Evolutionary conservation across 1,140 invertebrate species (phyloP).

Genomic region (Tetragnatha versicolor): DNA sequence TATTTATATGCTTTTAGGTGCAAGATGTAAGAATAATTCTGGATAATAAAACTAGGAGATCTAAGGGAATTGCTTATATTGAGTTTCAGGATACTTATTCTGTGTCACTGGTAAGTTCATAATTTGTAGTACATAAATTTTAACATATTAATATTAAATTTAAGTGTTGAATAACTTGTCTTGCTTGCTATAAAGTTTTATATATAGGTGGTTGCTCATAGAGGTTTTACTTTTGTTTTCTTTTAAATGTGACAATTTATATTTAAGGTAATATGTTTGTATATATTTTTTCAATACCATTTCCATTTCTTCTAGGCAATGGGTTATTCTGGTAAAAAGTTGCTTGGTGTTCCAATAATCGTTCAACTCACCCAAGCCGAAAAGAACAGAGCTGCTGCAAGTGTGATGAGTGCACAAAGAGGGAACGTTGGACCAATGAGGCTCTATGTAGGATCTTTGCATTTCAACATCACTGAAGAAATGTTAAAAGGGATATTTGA

Average conservation of each 20-base stretch:
- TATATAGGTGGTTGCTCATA: no score
- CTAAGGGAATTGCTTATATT: conserved; percentile 99
- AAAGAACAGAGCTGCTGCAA: conserved; percentile 80
- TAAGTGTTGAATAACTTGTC: no score
- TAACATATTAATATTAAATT: no score
- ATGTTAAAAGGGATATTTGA: conserved; percentile 99
- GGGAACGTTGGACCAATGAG: conserved; percentile 83
- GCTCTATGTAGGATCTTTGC: conserved; percentile 95
- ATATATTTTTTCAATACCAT: conserved; percentile 49
- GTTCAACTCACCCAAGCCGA: conserved; percentile 99
- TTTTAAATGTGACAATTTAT: no score
- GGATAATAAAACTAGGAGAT: conserved; percentile 97
- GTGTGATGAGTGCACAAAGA: conserved; percentile 60
- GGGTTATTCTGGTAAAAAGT: conserved; percentile 92
- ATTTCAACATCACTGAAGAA: conserved; percentile 99
- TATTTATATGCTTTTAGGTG: conserved; percentile 63
- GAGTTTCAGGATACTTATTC: conserved; percentile 99
- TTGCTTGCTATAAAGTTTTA: no score
- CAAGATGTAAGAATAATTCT: conserved; percentile 98
- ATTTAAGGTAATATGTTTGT: no score
- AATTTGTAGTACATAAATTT: background rate
- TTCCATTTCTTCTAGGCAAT: conserved; percentile 76
- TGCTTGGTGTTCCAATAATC: conserved; percentile 95
- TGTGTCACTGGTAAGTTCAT: conserved; percentile 81
- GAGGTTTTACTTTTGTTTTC: no score